Conservation (phyloP, 2,113 vertebrate species). For the Isichthys henryi region DNA sequence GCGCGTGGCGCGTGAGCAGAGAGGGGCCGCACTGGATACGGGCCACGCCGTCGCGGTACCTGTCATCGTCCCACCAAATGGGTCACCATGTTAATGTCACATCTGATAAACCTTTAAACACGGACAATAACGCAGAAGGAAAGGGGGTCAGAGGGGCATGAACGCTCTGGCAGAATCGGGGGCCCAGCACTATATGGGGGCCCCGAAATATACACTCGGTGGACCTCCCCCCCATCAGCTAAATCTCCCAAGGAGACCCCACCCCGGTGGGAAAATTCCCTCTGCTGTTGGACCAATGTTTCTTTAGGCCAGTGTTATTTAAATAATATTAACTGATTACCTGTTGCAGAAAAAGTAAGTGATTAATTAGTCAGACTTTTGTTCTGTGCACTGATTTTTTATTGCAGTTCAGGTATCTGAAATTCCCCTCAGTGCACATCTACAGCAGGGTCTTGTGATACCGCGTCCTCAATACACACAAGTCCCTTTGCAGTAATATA, state of each 20-base stretch:
- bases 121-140: background rate
- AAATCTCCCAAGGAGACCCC: background rate
- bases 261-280: background rate
- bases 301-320: background rate
- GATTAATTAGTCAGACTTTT: background rate
- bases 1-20: background rate
- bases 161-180: background rate
- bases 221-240: background rate
- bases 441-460: background rate
- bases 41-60: background rate
- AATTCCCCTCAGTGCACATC: background rate
- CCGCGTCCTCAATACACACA: background rate
- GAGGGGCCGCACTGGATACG: background rate
- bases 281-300: background rate
- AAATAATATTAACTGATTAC: background rate
- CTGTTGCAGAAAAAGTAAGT: background rate
- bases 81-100: background rate
- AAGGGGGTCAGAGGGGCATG: background rate
- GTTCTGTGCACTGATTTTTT: background rate
- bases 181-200: background rate
- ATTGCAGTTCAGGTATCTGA: background rate
- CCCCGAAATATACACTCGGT: background rate
- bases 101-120: background rate
- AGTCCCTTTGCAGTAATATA: conserved; percentile 3
- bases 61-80: background rate